Percentiles rank a stretch among this genome's conserved stretches.
Conservation (phyloP, 2,888 invertebrate genomes). For the Pardosa pseudoannulata region DNA sequence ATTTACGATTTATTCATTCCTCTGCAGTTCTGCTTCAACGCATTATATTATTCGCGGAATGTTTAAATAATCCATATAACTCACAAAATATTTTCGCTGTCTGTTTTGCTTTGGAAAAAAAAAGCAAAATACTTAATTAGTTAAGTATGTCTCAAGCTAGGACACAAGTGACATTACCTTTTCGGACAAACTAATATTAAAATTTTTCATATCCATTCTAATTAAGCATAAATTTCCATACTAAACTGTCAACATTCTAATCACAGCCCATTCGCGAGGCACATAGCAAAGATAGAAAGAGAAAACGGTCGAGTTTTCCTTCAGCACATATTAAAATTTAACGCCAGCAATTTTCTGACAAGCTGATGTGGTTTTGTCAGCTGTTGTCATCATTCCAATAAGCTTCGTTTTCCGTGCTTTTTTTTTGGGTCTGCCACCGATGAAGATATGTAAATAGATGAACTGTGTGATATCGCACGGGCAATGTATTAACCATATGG, state of each 20-base stretch:
- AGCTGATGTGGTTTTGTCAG: slow-evolving; percentile 1
- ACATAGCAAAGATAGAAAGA: neutral
- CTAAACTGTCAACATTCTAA: neutral
- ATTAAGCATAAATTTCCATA: slow-evolving; percentile 12
- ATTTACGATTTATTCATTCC: too few relatives aligned
- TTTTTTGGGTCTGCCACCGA: neutral
- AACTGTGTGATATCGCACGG: too few relatives aligned
- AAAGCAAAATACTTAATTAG: neutral
- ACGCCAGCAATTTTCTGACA: neutral
- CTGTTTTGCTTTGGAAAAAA: neutral
- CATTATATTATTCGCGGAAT: too few relatives aligned
- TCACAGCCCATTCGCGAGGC: neutral
- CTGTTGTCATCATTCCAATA: too few relatives aligned
- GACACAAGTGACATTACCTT: neutral
- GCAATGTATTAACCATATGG: neutral
- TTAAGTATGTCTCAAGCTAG: neutral
- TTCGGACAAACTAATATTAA: neutral
- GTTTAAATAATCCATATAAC: too few relatives aligned
- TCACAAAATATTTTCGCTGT: too few relatives aligned
- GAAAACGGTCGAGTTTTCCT: too few relatives aligned
- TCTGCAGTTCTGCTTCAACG: too few relatives aligned
- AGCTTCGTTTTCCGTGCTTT: too few relatives aligned
- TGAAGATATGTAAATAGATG: neutral
- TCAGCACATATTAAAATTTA: neutral
- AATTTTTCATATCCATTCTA: neutral